Evolutionary conservation across 2,113 vertebrate genomes (phyloP).

Genomic region (Sapayoa aenigma): DNA sequence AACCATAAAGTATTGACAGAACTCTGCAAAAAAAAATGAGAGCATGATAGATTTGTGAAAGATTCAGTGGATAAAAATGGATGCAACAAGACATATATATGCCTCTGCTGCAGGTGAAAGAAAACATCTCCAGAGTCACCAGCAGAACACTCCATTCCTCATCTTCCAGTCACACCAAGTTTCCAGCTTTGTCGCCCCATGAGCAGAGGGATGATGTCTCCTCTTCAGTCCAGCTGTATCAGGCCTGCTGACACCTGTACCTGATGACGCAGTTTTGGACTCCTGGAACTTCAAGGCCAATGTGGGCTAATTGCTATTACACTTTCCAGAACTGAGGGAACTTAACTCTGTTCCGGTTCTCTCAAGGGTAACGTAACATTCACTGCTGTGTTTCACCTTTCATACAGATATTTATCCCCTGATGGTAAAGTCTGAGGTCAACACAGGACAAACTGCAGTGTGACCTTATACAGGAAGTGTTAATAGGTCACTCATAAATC

Average conservation of each 20-base stretch:
- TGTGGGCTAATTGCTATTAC: not conserved
- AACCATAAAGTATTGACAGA: not conserved
- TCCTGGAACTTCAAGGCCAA: not conserved
- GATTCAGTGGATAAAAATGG: not conserved
- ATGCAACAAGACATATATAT: not conserved
- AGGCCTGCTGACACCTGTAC: not conserved
- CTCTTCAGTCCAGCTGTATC: not conserved
- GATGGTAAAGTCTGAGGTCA: not conserved
- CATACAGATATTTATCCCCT: too few species aligned
- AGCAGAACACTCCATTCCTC: not conserved
- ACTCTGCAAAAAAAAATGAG: constrained; percentile 3
- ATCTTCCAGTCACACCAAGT: not conserved
- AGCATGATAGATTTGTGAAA: not conserved
- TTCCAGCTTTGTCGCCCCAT: not conserved
- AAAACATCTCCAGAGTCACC: not conserved
- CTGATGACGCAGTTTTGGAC: not conserved
- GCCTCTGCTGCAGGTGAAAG: not conserved
- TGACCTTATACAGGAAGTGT: not conserved
- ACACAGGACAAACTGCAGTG: not conserved
- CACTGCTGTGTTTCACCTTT: not conserved
- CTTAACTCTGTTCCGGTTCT: not conserved
- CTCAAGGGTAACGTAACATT: not conserved
- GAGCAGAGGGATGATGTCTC: not conserved
- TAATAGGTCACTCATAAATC: not conserved
- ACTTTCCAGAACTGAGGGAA: not conserved